These are phyloP conservation scores for Xestobium rufovillosum DNA, from an alignment of 2,888 invertebrate genomes.

Conservation along the genomic window DNA sequence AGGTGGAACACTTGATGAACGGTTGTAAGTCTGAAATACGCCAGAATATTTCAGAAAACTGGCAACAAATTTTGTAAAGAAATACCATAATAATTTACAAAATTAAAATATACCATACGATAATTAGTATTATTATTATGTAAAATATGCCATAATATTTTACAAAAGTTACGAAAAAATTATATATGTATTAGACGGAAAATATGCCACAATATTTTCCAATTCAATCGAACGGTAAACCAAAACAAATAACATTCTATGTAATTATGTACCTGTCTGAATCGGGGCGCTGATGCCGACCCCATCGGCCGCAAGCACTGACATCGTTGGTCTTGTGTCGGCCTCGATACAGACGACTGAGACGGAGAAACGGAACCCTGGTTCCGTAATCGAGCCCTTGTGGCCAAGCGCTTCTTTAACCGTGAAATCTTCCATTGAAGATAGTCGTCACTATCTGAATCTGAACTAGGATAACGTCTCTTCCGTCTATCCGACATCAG, in stretches of 20 bases:
- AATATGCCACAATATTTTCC: constrained; percentile 15
- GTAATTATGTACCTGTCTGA: too few relatives aligned
- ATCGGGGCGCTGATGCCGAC: constrained; percentile 3
- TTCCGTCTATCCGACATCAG: too few relatives aligned
- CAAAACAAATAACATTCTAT: too few relatives aligned
- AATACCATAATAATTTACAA: too few relatives aligned
- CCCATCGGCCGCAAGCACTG: constrained; percentile 10
- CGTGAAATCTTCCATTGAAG: constrained; percentile 11
- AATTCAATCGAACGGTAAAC: constrained; percentile 4
- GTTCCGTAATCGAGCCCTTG: background rate
- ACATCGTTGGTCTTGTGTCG: constrained; percentile 10
- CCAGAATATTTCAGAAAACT: constrained; percentile 14
- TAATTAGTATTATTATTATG: too few relatives aligned
- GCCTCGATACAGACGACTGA: constrained; percentile 8
- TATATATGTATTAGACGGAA: constrained; percentile 1
- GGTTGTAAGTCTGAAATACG: constrained; percentile 11
- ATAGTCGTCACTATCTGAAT: constrained; percentile 10
- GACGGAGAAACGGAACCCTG: constrained; percentile 1
- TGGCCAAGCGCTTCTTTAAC: constrained; percentile 11
- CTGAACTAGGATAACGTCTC: too few relatives aligned
- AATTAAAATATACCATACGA: too few relatives aligned
- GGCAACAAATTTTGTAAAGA: too few relatives aligned
- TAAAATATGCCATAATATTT: constrained; percentile 16
- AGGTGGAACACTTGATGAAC: constrained; percentile 10
- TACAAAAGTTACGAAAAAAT: constrained; percentile 7